Conservation (phyloP, 2,113 vertebrate species). For the Donacobius atricapilla region DNA sequence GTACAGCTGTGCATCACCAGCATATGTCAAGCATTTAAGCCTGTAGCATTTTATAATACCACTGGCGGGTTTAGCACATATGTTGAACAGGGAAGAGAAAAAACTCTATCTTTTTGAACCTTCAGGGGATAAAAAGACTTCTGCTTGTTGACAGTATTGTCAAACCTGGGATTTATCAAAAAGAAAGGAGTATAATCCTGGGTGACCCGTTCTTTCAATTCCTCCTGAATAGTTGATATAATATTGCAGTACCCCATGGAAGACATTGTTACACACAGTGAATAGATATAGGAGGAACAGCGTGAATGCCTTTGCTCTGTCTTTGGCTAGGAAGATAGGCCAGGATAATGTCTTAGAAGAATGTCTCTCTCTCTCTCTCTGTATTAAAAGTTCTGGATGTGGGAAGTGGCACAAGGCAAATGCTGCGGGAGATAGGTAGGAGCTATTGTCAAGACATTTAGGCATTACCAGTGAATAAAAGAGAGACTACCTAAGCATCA, state of each 20-base stretch:
- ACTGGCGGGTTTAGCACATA: neutral
- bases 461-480: neutral
- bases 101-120: neutral
- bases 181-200: neutral
- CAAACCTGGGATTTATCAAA: neutral
- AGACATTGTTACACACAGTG: neutral
- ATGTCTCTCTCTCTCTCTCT: neutral
- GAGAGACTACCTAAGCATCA: neutral
- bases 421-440: neutral
- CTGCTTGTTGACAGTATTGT: neutral
- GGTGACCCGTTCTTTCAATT: neutral
- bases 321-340: neutral
- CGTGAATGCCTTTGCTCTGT: neutral
- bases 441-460: neutral
- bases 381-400: neutral
- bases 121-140: neutral
- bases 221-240: neutral
- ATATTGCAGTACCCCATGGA: neutral
- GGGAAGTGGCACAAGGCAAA: neutral
- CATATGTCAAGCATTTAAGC: neutral
- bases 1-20: neutral
- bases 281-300: rapidly evolving
- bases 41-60: neutral
- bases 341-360: neutral
- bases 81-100: neutral